Evolutionary conservation across 2,888 invertebrate genomes (phyloP).

Genomic region (Resseliella maxima): DNA sequence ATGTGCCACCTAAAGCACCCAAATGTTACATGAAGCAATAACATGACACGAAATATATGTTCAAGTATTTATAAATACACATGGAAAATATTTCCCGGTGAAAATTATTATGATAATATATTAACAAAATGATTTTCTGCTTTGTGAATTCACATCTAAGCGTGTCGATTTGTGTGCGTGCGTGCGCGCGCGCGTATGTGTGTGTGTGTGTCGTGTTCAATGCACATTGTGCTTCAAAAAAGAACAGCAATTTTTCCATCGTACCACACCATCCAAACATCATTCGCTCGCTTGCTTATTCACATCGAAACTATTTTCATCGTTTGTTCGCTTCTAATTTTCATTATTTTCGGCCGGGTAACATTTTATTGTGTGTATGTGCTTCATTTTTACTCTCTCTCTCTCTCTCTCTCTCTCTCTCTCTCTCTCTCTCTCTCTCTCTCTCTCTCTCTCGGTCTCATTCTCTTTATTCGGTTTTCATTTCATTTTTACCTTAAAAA

Average conservation of each 20-base stretch:
- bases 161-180: no score
- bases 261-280: not conserved
- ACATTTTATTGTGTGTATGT: not conserved
- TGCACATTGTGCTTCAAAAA: not conserved
- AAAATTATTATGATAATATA: constrained; percentile 53
- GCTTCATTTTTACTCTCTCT: not conserved
- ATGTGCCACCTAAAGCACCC: not conserved
- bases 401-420: no score
- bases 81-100: constrained; percentile 49
- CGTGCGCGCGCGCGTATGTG: not conserved
- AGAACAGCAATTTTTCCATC: not conserved
- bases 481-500: constrained; percentile 18
- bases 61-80: constrained; percentile 51
- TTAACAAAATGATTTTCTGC: constrained; percentile 51
- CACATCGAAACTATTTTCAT: not conserved
- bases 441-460: no score
- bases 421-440: no score
- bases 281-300: not conserved
- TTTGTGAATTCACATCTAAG: constrained; percentile 32
- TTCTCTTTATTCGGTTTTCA: not conserved
- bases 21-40: constrained; percentile 9
- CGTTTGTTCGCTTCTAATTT: not conserved
- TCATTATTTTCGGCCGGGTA: not conserved
- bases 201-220: constrained; percentile 1
- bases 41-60: constrained; percentile 45